These are phyloP conservation scores for Alligator mississippiensis DNA, from an alignment of 2,113 vertebrate genomes.

Conservation along the genomic window DNA sequence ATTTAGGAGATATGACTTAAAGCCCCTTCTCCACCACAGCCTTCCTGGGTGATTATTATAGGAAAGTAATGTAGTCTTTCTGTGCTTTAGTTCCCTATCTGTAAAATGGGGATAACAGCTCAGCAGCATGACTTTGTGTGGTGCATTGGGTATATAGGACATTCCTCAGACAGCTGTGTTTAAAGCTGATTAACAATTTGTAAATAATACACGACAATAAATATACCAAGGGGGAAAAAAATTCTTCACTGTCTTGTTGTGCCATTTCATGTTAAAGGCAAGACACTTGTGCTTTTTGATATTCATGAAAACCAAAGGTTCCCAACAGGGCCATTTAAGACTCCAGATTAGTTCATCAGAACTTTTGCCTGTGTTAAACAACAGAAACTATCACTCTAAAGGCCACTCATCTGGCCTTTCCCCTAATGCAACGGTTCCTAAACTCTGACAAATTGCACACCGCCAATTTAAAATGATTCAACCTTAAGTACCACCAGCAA, in stretches of 20 bases:
- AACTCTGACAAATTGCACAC: too few relatives aligned
- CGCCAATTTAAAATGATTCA: too few relatives aligned
- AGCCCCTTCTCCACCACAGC: background rate
- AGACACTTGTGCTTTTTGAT: slow-evolving; percentile 62
- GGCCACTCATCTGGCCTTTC: slow-evolving; percentile 22
- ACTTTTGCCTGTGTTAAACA: slow-evolving; percentile 72
- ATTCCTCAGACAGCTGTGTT: too few relatives aligned
- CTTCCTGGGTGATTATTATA: background rate
- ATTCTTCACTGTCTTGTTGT: too few relatives aligned
- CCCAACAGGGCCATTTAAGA: slow-evolving; percentile 56
- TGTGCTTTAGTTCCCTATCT: background rate
- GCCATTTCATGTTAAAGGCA: slow-evolving; percentile 45
- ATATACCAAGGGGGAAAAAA: too few relatives aligned
- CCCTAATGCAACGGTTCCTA: background rate
- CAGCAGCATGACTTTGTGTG: background rate
- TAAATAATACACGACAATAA: too few relatives aligned
- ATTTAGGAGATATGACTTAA: background rate
- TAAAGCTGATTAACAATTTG: too few relatives aligned
- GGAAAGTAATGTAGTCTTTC: too few relatives aligned
- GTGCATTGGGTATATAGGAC: too few relatives aligned
- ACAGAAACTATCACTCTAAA: slow-evolving; percentile 38
- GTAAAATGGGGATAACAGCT: background rate
- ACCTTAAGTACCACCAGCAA: too few relatives aligned
- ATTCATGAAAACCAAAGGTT: slow-evolving; percentile 64
- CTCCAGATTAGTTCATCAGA: slow-evolving; percentile 69